Conservation (phyloP, 2,888 invertebrate species). For the Diplolepis rosae region DNA sequence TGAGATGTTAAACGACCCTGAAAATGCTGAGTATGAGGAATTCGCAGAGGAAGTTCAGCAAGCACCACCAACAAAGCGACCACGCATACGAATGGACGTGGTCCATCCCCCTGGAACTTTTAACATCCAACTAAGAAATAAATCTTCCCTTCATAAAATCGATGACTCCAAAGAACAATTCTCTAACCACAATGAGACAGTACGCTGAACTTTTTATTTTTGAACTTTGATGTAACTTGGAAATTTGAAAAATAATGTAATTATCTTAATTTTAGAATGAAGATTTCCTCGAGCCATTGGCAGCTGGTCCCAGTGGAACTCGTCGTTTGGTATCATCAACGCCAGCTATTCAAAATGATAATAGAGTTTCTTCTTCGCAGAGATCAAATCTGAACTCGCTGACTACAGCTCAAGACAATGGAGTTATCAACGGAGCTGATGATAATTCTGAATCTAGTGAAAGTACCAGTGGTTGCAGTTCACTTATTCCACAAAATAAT, state of each 20-base stretch:
- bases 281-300: slow-evolving; percentile 62
- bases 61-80: slow-evolving; percentile 65
- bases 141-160: slow-evolving; percentile 49
- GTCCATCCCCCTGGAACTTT: slow-evolving; percentile 71
- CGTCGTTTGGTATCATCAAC: slow-evolving; percentile 68
- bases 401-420: slow-evolving; percentile 59
- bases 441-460: slow-evolving; percentile 78
- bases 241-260: neutral
- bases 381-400: slow-evolving; percentile 59
- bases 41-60: slow-evolving; percentile 60
- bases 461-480: slow-evolving; percentile 77
- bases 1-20: slow-evolving; percentile 50
- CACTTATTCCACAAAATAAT: slow-evolving; percentile 74
- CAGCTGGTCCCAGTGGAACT: slow-evolving; percentile 62
- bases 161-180: slow-evolving; percentile 55
- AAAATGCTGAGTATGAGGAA: slow-evolving; percentile 51
- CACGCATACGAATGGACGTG: slow-evolving; percentile 70
- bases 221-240: neutral
- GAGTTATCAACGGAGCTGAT: slow-evolving; percentile 70
- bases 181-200: slow-evolving; percentile 54
- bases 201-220: slow-evolving; percentile 44
- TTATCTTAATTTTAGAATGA: slow-evolving; percentile 52
- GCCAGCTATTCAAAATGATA: slow-evolving; percentile 61
- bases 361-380: slow-evolving; percentile 52
- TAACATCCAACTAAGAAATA: slow-evolving; percentile 59